Evolutionary conservation across 2,113 vertebrate species (phyloP).

Genomic region (Esox niger): DNA sequence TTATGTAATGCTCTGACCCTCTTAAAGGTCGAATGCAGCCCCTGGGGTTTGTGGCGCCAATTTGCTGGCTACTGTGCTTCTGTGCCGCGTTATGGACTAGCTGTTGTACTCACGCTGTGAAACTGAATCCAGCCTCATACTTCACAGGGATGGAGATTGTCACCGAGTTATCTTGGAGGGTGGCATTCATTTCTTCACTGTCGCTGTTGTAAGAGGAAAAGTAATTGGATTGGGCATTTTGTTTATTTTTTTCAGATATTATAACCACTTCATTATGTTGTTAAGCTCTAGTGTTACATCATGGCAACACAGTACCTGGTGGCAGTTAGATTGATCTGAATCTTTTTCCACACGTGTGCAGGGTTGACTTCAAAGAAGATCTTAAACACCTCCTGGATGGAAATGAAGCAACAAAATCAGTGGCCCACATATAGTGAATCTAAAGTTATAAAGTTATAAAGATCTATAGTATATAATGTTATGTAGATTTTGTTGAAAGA

Average conservation of each 20-base stretch:
- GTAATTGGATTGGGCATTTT: neutral
- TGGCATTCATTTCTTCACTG: conserved; percentile 82
- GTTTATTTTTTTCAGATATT: neutral
- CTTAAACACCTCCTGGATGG: conserved; percentile 79
- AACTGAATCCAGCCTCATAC: conserved; percentile 83
- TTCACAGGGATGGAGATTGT: conserved; percentile 82
- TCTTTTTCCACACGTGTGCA: conserved; percentile 73
- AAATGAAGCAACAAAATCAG: neutral
- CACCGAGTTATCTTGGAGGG: conserved; percentile 77
- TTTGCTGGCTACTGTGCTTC: too few relatives aligned
- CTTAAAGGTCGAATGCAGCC: too few relatives aligned
- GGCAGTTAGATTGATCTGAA: conserved; percentile 78
- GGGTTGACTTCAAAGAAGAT: conserved; percentile 87
- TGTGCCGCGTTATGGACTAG: too few relatives aligned
- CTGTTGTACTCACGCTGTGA: conserved; percentile 77
- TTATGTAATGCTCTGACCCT: too few relatives aligned
- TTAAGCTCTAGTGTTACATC: neutral
- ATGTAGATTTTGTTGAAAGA: too few relatives aligned
- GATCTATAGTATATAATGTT: too few relatives aligned
- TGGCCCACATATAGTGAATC: too few relatives aligned
- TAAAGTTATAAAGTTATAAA: too few relatives aligned
- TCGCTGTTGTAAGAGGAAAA: conserved; percentile 74
- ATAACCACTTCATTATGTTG: too few relatives aligned
- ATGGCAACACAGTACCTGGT: conserved; percentile 76
- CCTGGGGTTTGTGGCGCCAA: too few relatives aligned